Evolutionary conservation across 2,113 vertebrate species (phyloP), one percentile per base, ranked within the genome.

Genomic region (Morone saxatilis): DNA sequence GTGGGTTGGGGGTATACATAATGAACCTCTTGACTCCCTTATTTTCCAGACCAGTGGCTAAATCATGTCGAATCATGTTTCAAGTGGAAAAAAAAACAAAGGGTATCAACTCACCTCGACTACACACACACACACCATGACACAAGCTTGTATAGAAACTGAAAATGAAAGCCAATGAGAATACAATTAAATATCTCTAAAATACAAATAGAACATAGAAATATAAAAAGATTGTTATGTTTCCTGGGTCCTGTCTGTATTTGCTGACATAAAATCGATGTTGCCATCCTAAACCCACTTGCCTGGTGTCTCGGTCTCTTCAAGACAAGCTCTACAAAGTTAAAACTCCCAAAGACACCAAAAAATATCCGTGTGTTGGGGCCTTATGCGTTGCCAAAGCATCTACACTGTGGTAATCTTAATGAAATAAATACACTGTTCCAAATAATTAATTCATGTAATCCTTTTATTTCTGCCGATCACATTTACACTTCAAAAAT

Each of bases 21-120:
- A 95, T 88, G 68, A 87, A 84, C 70, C 77, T 91, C 76, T 83
- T 89, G 69, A 92, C 85, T 71, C 76, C 47, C 65, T 88, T 78
- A 91, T 94, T 94, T 94, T 94, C 91, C 90, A 89, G 88, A 86
- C 93, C 91, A 93, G 72, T 92, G 91, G 71, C 16, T 88, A 65
- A 92, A 92, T 92, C 72, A 91, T 86, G 77, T 75, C 53, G 25
- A 85, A 90, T 80, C 70, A 50, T 41, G 85, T 87, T 86, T 90
- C 38, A 81, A 83, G 84, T 81, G 69, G 61, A 78, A 86, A 79
- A 81, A 86, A 88, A 83, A 85, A 87, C 75, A 77, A 86, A 76
- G 53, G 76, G 5, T 47, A 86, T 86, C 45, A 72, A 81, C 73
- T 87, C 78, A 81, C 78, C 69, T 79, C 66, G 7, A 75, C 51